Base-by-base conservation (phyloP, 2,797 vertebrate genomes). In the Glossophaga mutica region DNA sequence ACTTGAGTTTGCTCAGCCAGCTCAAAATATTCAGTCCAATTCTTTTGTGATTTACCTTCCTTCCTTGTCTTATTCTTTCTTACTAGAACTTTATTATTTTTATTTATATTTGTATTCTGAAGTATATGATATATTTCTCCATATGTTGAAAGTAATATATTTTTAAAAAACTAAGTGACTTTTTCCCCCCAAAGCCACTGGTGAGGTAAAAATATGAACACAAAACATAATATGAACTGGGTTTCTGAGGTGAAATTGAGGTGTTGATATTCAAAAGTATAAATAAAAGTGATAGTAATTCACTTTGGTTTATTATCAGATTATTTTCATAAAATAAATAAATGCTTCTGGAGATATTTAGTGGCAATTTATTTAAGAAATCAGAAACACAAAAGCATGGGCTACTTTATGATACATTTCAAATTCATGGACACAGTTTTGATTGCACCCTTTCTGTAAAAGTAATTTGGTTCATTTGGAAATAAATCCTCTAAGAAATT, bases 401-500 rank as follows among this genome's bases (percentile, higher is more conserved):
- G 5, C 22, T 57, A 57, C 2, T 57, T 81, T 22, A 29, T 42
- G 9, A 81, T 21, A 76, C 10, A 78, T 90, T 84, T 90, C 77
- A 42, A 90, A 88, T 88, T 88, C 37, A 4, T 74, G 5, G 62
- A n/a, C 37, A 37, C 9, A 78, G 70, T 85, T 94, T 57, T 88
- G 29, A 82, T 44, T 32, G 1, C 0, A 87, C 10, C 0, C 26
- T 84, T 26, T 96, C 77, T 97, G 90, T 50, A 26, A 94, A 97
- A 91, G 52, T 50, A 96, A 81, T 81, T 59, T 94, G 44, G 44
- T 76, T 90, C 48, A 89, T 62, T 96, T 83, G 59, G 65, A 96
- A 94, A 96, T 93, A 96, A 95, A 96, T 96, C 83, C 74, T 94
- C 32, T 57, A 94, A 76, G 74, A 93, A 96, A 96, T 97, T 93